Base-by-base conservation (phyloP, 2,113 vertebrate species). In the Myrmecobius fasciatus region DNA sequence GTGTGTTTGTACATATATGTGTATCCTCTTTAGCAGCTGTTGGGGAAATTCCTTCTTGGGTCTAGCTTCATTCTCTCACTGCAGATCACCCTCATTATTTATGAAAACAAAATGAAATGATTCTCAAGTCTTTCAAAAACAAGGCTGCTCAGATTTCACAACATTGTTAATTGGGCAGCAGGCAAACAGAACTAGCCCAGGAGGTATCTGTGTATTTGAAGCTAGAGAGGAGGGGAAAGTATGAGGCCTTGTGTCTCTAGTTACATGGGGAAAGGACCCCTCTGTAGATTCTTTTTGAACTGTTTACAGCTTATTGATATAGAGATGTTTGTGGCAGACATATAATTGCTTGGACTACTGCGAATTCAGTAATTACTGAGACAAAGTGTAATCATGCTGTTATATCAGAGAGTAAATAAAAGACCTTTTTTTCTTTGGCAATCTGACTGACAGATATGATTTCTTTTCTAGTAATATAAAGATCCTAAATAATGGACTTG, bases 351-450 rank as follows among this genome's bases (percentile, higher is more conserved):
- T 93, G 10, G 17, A 92, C 7, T 53, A 25, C 12, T 89, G 11
- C 47, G 53, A 94, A 95, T 88, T 96, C 25, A 36, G 56, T 95
- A 90, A 93, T 91, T 91, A 95, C 75, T 90, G 88, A 97, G 47
- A 96, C 46, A 95, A 48, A 25, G 94, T 96, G 88, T 11, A 92
- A 96, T 95, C 92, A 95, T 54, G 49, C 4, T 92, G 26, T 93
- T 90, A 26, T 93, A 31, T 89, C 52, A 95, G 8, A 91, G 46
- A 91, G n/a, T 91, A 96, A 94, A 94, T 94, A 94, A 95, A 97
- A 93, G 93, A 91, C 52, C 47, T 17, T 95, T 8, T 75, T 94
- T 95, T 95, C 47, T 93, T 12, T 24, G 89, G 26, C 90, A 94
- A 94, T 92, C 92, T 95, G 94, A 95, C 89, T 95, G 95, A 91